A percentile compares a stretch with the other conserved stretches of the same genome.
Evolutionary conservation across 2,113 vertebrate genomes (phyloP).

Genomic region (Zosterops pallidus): DNA sequence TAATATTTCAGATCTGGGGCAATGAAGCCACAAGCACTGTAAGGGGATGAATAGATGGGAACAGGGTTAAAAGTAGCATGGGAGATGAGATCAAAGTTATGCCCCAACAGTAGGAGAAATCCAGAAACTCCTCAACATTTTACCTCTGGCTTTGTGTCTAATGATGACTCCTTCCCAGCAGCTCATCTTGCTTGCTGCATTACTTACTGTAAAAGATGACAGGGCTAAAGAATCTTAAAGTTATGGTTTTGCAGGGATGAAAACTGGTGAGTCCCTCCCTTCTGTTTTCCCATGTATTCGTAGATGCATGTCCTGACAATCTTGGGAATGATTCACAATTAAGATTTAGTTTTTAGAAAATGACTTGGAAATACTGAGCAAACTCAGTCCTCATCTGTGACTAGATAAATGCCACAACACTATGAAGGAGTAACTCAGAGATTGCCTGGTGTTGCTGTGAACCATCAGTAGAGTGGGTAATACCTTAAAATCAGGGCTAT

Average conservation of each 20-base stretch:
- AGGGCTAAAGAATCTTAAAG: background rate
- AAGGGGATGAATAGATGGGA: background rate
- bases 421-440: background rate
- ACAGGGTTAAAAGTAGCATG: background rate
- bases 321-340: background rate
- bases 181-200: background rate
- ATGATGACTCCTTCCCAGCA: background rate
- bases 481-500: background rate
- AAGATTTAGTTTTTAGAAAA: background rate
- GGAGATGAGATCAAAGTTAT: background rate
- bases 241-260: background rate
- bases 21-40: background rate
- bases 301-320: background rate
- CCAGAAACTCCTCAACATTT: background rate
- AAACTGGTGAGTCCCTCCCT: background rate
- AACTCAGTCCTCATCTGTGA: background rate
- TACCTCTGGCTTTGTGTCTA: background rate
- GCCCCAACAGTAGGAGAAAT: background rate
- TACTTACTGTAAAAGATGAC: background rate
- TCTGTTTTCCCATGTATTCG: background rate
- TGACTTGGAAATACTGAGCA: background rate
- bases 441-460: background rate
- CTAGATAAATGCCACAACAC: background rate
- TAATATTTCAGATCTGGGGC: background rate
- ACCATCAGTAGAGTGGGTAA: background rate